Evolutionary conservation across 2,888 invertebrate species (phyloP), one percentile per base, ranked within the genome.

Genomic region (Mythimna pallens): DNA sequence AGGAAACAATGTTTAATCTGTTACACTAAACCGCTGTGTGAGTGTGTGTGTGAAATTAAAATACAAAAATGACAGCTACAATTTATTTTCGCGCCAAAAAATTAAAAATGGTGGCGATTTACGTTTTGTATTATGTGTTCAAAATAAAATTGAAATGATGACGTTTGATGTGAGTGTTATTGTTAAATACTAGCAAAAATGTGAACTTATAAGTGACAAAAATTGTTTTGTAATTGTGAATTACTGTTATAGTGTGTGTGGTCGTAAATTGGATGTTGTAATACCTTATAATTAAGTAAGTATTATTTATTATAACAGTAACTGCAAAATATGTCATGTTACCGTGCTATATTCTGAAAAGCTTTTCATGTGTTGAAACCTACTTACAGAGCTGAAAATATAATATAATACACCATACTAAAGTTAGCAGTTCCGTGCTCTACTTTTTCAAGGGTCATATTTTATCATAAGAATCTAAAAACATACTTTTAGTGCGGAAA

Each of bases 91-190:
- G 94, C 95, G 95, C 95, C 94, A 95, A 93, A 94, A 94, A 94
- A 91, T 89, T 92, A 80, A 93, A 90, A 81, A 94, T 94, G 93
- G 92, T 90, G 85, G 92, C 88, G 62, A 89, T 92, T 80, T 91
- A 92, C 75, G 92, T 94, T 83, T 92, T 94, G 65, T 95, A 93
- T 85, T 94, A 93, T 86, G 91, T 95, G 84, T 95, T 96, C 84
- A 96, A 96, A 95, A 96, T 95, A 81, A 96, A 96, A 91, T 93
- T 95, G 93, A 96, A 96, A 96, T 95, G 95, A 96, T 92, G 92
- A 92, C 90, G 82, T 86, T 86, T 74, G 61, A 83, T 80, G 74
- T 70, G 84, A 81, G 87, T 83, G 78, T 76, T 78, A 81, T 77
- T 71, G 70, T 82, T 76, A 87, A 87, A 89, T 86, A 88, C 70